phyloP scores from a whole-genome alignment of 2,888 invertebrate genomes.

The Pediacus dermestoides region DNA sequence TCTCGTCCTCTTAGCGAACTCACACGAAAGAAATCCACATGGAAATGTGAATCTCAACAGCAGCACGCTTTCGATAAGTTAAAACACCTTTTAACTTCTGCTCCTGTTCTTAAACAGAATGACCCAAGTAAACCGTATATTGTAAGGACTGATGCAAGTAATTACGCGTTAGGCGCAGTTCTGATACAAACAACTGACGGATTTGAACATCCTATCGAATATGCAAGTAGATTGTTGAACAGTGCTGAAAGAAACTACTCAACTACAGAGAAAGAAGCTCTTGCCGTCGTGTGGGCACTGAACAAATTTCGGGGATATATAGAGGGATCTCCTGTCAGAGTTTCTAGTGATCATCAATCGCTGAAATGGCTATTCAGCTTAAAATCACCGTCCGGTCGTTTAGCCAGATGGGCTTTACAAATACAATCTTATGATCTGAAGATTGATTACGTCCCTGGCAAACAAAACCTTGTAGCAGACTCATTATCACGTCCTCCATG shows the following conservation, averaged over 20 bases:
- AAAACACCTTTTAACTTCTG: conserved; percentile 22
- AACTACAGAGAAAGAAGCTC: conserved; percentile 27
- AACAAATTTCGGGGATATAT: conserved; percentile 38
- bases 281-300: too few relatives aligned
- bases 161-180: conserved; percentile 25
- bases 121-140: conserved; percentile 24
- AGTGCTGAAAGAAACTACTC: conserved; percentile 27
- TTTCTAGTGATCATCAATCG: conserved; percentile 48
- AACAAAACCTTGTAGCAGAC: conserved; percentile 43
- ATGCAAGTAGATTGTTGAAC: conserved; percentile 29
- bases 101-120: conserved; percentile 28
- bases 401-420: conserved; percentile 44
- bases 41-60: conserved; percentile 13
- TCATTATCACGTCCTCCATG: conserved; percentile 34
- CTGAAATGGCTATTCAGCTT: conserved; percentile 45
- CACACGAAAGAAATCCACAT: conserved; percentile 20
- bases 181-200: conserved; percentile 25
- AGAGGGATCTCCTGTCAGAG: conserved; percentile 26
- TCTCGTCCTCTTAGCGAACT: conserved; percentile 22
- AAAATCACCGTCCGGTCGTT: conserved; percentile 41
- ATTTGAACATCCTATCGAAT: conserved; percentile 28
- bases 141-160: conserved; percentile 31
- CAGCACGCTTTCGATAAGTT: conserved; percentile 22
- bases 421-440: conserved; percentile 42
- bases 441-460: conserved; percentile 43